Percentiles rank a stretch among this genome's conserved stretches.
Evolutionary conservation across 2,888 invertebrate species (phyloP).

Genomic region (Reticulitermes lucifugus): DNA sequence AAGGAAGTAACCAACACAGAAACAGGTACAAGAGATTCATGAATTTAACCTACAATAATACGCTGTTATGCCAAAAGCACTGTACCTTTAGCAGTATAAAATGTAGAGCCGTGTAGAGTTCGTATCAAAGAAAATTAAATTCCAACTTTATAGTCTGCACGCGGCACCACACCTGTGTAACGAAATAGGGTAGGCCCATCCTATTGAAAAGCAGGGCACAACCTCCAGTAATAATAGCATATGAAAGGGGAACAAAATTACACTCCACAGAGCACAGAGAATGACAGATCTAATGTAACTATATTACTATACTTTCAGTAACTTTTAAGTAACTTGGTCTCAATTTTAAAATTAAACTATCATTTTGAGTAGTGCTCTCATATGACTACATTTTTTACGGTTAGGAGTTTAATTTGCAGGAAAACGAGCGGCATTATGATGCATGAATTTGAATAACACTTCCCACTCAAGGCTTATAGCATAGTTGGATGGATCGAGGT

Average conservation of each 20-base stretch:
- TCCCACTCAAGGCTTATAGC: too few relatives aligned
- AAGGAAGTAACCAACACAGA: too few relatives aligned
- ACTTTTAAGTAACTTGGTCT: neutral
- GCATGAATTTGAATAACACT: neutral
- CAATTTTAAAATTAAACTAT: neutral
- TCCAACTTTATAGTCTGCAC: neutral
- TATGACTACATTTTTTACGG: neutral
- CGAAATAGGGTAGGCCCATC: neutral
- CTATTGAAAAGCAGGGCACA: neutral
- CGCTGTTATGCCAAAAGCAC: neutral
- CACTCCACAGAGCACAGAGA: neutral
- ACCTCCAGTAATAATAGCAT: neutral
- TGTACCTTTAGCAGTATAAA: neutral
- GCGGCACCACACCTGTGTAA: slow-evolving; percentile 2
- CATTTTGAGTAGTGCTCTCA: neutral
- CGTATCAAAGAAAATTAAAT: slow-evolving; percentile 1
- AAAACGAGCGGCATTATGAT: neutral
- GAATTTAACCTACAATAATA: too few relatives aligned
- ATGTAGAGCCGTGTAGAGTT: neutral
- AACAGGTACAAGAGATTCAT: too few relatives aligned
- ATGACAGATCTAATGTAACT: neutral
- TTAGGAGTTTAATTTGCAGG: neutral
- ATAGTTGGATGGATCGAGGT: too few relatives aligned
- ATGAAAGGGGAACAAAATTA: neutral
- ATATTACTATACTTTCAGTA: neutral